Evolutionary conservation across 1,140 invertebrate genomes (phyloP), one percentile per base, ranked within the genome.

Genomic region (Drosophila sproati): DNA sequence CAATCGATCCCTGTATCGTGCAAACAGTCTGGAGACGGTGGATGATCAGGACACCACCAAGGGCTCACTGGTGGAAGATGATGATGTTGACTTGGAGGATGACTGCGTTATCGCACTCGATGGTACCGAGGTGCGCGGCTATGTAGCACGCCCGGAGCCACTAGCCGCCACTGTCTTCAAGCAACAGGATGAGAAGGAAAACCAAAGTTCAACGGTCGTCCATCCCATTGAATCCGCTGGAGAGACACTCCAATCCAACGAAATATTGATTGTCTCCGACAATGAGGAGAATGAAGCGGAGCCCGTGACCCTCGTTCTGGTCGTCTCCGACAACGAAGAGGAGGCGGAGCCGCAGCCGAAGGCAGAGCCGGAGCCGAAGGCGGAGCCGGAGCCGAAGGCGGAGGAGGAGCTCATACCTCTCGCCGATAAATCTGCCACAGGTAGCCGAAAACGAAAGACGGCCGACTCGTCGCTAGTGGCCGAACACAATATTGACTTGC

Each of bases 91-190:
- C n/a, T 67, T 57, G 5, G 67, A 78, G 6, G 77, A 88, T 28
- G 83, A 88, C n/a, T 88, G 83, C 31, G 83, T 88, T 2, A 80
- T 88, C 28, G 83, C 83, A 0, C 12, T 88, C 7, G 83, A 88
- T 20, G 85, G 85, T 5, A 88, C 83, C 3, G 85, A 89, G 43
- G 85, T 88, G 5, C 85, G 83, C 10, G 85, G 77, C 31, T 88
- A 89, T 48, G 68, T 88, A 4, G 73, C 85, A 0, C 85, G 73
- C 0, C 60, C 83, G 0, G 61, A 68, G 10, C 66, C 69, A 3
- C 0, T 71, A 3, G 31, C 54, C 2, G 62, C 72, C 35, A 57
- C 88, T 7, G 69, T 80, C 34, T 87, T 87, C 37, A 87, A 87
- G 52, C 20, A 39, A 20, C 45, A 45, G 5, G 67, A 82, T 12